Conservation (phyloP, 2,113 vertebrate genomes). For the Rousettus leschenaultii region DNA sequence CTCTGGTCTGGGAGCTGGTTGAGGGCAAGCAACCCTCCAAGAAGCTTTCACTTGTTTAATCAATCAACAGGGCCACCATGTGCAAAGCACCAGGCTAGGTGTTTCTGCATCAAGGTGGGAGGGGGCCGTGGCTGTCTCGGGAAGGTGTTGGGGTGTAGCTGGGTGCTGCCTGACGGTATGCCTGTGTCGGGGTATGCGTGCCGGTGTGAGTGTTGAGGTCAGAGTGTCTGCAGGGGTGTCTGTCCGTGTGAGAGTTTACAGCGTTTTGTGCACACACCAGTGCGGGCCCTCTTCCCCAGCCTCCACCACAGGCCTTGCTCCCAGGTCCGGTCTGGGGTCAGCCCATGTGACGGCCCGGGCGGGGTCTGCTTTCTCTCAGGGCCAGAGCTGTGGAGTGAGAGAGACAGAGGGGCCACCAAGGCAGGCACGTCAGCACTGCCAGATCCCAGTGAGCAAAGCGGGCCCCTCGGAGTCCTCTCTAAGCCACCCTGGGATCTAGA, state of each 20-base stretch:
- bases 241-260: not conserved
- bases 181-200: rapidly evolving
- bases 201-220: not conserved
- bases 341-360: constrained; percentile 63
- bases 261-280: not conserved
- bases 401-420: constrained; percentile 76
- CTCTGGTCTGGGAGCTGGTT: not conserved
- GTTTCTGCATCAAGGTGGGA: not conserved
- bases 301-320: not conserved
- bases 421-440: not conserved
- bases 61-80: not conserved
- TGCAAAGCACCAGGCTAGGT: not conserved
- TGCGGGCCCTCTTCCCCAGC: not conserved
- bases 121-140: not conserved
- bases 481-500: constrained; percentile 38
- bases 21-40: not conserved
- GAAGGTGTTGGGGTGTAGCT: not conserved
- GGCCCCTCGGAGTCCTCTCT: constrained; percentile 21
- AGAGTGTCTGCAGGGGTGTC: not conserved
- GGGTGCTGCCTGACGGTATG: no score
- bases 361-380: constrained; percentile 86
- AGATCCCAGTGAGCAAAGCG: constrained; percentile 38
- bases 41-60: not conserved
- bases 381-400: constrained; percentile 74
- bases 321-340: constrained; percentile 70